Conservation (phyloP, 2,888 invertebrate species). For the Sinopyrophorus schimmeli region DNA sequence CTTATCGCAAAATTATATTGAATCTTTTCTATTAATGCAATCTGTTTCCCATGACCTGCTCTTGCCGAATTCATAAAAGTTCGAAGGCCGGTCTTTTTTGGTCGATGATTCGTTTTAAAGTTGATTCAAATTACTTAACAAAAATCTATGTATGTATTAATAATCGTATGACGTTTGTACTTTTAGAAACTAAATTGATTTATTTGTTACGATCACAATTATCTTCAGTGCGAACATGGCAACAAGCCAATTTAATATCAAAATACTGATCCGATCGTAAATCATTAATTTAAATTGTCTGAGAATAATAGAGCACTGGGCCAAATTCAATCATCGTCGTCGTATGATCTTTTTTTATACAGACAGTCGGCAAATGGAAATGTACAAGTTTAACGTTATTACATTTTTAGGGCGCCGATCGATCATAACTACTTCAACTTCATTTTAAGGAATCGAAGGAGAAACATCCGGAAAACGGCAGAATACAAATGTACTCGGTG, state of each 20-base stretch:
- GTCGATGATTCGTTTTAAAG: conserved; percentile 7
- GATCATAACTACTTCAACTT: conserved; percentile 11
- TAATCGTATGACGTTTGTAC: conserved; percentile 10
- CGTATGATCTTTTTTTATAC: conserved; percentile 1
- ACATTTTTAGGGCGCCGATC: conserved; percentile 14
- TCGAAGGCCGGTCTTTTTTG: conserved; percentile 7
- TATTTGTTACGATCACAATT: conserved; percentile 20
- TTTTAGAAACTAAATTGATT: conserved; percentile 25
- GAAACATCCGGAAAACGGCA: conserved; percentile 12
- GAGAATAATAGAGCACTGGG: conserved; percentile 15
- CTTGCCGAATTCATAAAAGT: background rate
- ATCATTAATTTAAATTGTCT: conserved; percentile 16
- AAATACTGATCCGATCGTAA: conserved; percentile 25
- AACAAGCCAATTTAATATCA: conserved; percentile 28
- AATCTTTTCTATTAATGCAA: too few relatives aligned
- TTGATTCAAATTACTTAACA: conserved; percentile 2
- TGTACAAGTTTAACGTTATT: conserved; percentile 10
- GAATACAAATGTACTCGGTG: conserved; percentile 17
- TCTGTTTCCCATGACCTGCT: too few relatives aligned
- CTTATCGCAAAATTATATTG: too few relatives aligned
- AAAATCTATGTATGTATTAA: conserved; percentile 5
- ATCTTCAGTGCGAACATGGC: conserved; percentile 20
- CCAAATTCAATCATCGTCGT: conserved; percentile 16
- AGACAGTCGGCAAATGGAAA: conserved; percentile 8
- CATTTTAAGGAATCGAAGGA: conserved; percentile 8